Evolutionary conservation across 2,888 invertebrate species (phyloP), one percentile per base, ranked within the genome.

Genomic region (Polia nebulosa): DNA sequence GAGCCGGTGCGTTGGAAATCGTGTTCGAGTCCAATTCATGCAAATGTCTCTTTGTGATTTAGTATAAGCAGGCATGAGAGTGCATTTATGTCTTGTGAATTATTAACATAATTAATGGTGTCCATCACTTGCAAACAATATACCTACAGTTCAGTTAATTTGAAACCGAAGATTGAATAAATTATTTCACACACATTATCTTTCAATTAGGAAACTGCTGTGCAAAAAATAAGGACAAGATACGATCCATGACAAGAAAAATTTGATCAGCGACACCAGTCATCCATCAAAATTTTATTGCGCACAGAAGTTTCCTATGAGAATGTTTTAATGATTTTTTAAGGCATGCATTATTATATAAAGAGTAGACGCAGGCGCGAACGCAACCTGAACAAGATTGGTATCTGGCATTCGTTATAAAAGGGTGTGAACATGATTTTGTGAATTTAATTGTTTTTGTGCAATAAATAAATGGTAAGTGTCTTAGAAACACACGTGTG

Each of bases 81-180:
- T 72, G 73, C 74, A 82, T 81, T 68, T 67, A 72, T 67, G 70
- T 44, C 53, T 80, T 80, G 69, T 72, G 70, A 82, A 80, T 80
- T 65, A 80, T 80, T 78, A 81, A 77, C 72, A 80, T 80, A 78
- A 78, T 52, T 72, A 81, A 79, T 81, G 64, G 39, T 67, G 68
- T 58, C 59, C 58, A 61, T 59, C 60, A 9, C 17, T 49, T 47
- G 20, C 22, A 36, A 52, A 41, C 27, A 44, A 20, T 36, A 41
- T 25, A 41, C n/a, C 13, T 49, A 27, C 17, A 32, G 9, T 15
- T 70, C 17, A 5, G 8, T 27, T 13, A 15, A 15, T 34, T 41
- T 34, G 9, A 45, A 36, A 25, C 27, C 29, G 32, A 5, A 60
- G 36, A 36, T n/a, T 55, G 9, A 15, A 32, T 53, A 3, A n/a